Base-by-base conservation (phyloP, 2,888 invertebrate genomes). In the Trissonchulus latispiculum region DNA sequence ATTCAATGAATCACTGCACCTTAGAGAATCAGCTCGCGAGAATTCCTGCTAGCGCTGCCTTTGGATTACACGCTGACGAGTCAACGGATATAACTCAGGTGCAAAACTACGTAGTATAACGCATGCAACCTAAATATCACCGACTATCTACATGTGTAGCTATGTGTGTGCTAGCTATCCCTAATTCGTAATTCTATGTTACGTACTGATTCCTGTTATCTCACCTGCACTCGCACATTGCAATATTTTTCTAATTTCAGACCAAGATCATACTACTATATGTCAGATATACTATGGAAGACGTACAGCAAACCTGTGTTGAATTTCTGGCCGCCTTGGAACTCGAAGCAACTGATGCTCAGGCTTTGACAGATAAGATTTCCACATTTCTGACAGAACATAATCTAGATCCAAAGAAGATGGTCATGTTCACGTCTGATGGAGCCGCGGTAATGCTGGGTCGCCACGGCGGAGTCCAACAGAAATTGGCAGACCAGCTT, bases 381-480 rank as follows among this genome's bases (percentile, higher is more conserved):
- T 59, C n/a, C 18, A 59, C 18, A 59, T 59, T 23, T n/a, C n/a
- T 59, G 59, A n/a, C 18, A 18, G 18, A 18, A 59, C 18, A 59
- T 23, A n/a, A 59, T 23, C 18, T 59, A 59, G 59, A 59, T n/a
- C 18, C 18, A 18, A 18, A 59, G n/a, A 59, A 59, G n/a, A 59
- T 59, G 59, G 59, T 59, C 59, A 59, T 59, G 59, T 59, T 59
- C n/a, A 59, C 59, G 18, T 59, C 59, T 59, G 59, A 59, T 59
- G 59, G n/a, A 23, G 59, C 59, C n/a, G 59, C 59, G 18, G 59
- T 59, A n/a, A 59, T 59, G 59, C 18, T n/a, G 18, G 59, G 59
- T 18, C n/a, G 59, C 59, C 59, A 59, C n/a, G n/a, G 18, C 18
- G 59, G 59, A 59, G 59, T 59, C n/a, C 59, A n/a, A 59, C 18